phyloP scores from a whole-genome alignment of 2,888 invertebrate species.

The Lasioglossum malachurum region DNA sequence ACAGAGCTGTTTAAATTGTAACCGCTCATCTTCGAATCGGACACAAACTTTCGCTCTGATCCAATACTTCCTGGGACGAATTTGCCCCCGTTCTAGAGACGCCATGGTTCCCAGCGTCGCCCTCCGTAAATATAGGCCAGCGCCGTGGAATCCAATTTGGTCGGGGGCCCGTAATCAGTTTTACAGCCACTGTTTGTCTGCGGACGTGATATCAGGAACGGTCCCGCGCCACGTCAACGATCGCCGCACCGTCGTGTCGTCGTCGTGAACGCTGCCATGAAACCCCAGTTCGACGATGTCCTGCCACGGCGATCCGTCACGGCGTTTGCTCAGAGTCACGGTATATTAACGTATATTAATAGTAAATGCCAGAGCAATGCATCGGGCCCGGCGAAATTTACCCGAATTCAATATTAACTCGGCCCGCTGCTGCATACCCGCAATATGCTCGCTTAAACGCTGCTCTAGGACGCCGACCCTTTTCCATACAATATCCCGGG shows the following conservation, averaged over 20 bases:
- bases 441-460: slow-evolving; percentile 20
- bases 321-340: slow-evolving; percentile 44
- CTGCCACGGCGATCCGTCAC: slow-evolving; percentile 31
- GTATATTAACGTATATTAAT: slow-evolving; percentile 44
- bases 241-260: not conserved
- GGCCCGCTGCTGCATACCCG: not conserved
- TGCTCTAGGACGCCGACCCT: not conserved
- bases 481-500: not conserved
- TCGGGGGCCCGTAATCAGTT: slow-evolving; percentile 21
- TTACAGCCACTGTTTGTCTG: slow-evolving; percentile 38
- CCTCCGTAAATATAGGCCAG: slow-evolving; percentile 12
- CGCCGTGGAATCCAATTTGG: slow-evolving; percentile 24
- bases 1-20: not conserved
- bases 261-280: slow-evolving; percentile 17
- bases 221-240: slow-evolving; percentile 10
- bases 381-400: slow-evolving; percentile 17
- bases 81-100: not conserved
- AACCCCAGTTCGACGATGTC: slow-evolving; percentile 18
- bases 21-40: not conserved
- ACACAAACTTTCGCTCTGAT: not conserved
- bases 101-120: not conserved
- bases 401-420: slow-evolving; percentile 54
- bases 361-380: slow-evolving; percentile 16
- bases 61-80: not conserved
- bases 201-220: slow-evolving; percentile 32